phyloP scores from a whole-genome alignment of 2,888 invertebrate genomes.

The Trichogramma dendrolimi region DNA sequence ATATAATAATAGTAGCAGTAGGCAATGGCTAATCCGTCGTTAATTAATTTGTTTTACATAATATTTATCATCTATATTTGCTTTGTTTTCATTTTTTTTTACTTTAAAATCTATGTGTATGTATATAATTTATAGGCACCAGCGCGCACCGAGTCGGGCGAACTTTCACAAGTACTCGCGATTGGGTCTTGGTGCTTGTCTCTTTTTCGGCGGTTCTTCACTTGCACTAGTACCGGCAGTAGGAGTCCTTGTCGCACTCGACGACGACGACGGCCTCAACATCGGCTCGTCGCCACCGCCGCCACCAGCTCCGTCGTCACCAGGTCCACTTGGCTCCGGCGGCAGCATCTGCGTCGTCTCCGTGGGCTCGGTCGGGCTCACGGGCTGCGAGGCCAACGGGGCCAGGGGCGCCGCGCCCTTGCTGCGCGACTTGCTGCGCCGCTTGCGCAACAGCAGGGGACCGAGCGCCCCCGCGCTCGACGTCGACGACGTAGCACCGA shows the following conservation, averaged over 20 bases:
- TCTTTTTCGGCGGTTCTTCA: constrained; percentile 38
- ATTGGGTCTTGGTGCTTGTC: constrained; percentile 47
- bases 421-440: constrained; percentile 61
- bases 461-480: constrained; percentile 30
- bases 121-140: constrained; percentile 7
- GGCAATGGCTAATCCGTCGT: too few species aligned
- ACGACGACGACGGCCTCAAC: constrained; percentile 27
- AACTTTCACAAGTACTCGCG: constrained; percentile 50
- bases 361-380: constrained; percentile 56
- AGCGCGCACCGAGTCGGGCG: constrained; percentile 22
- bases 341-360: constrained; percentile 56
- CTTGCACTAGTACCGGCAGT: neutral
- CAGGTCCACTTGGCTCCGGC: constrained; percentile 47
- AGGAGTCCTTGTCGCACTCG: constrained; percentile 32
- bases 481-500: neutral
- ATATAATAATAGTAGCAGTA: too few species aligned
- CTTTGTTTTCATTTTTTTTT: neutral
- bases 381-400: constrained; percentile 56
- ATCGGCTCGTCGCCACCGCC: constrained; percentile 33
- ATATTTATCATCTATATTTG: too few species aligned
- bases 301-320: constrained; percentile 56
- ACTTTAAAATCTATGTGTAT: constrained; percentile 1
- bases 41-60: too few species aligned
- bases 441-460: constrained; percentile 54
- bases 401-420: constrained; percentile 54